Conservation (phyloP, 2,797 vertebrate genomes). For the Darevskia nairensis region DNA sequence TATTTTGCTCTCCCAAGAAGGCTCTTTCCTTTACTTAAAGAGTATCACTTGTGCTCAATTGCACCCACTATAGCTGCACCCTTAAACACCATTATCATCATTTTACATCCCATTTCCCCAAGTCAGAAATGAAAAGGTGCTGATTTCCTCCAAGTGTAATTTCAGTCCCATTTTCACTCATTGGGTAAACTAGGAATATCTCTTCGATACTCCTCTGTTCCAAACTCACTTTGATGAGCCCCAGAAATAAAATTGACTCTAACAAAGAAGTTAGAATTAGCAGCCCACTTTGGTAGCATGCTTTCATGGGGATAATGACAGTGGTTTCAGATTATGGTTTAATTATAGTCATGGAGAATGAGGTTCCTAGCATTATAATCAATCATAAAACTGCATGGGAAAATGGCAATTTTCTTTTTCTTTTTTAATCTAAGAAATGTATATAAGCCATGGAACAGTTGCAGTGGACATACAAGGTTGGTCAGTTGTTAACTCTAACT, state of each 20-base stretch:
- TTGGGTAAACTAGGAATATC: conserved; percentile 15
- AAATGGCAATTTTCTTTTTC: not conserved
- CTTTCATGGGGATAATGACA: conserved; percentile 1
- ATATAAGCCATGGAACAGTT: not conserved
- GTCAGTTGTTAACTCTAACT: not conserved
- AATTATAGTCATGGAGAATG: not conserved
- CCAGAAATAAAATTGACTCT: conserved; percentile 37
- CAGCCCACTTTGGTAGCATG: not conserved
- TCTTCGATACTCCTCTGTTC: conserved; percentile 41
- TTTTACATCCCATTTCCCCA: conserved; percentile 45
- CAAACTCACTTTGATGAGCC: conserved; percentile 28
- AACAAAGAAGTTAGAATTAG: conserved; percentile 21
- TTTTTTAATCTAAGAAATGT: not conserved
- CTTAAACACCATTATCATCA: conserved; percentile 46
- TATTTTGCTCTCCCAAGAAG: not conserved
- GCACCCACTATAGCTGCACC: not conserved
- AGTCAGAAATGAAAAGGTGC: conserved; percentile 29
- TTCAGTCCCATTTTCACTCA: conserved; percentile 39
- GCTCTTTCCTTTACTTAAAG: conserved; percentile 8
- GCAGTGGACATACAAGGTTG: not conserved
- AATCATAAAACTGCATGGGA: not conserved
- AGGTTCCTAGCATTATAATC: not conserved
- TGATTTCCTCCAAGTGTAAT: conserved; percentile 45
- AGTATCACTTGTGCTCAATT: conserved; percentile 38
- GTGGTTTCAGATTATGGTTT: not conserved